Evolutionary conservation across 2,113 vertebrate genomes (phyloP).

Genomic region (Forbesichthys papilliferus): DNA sequence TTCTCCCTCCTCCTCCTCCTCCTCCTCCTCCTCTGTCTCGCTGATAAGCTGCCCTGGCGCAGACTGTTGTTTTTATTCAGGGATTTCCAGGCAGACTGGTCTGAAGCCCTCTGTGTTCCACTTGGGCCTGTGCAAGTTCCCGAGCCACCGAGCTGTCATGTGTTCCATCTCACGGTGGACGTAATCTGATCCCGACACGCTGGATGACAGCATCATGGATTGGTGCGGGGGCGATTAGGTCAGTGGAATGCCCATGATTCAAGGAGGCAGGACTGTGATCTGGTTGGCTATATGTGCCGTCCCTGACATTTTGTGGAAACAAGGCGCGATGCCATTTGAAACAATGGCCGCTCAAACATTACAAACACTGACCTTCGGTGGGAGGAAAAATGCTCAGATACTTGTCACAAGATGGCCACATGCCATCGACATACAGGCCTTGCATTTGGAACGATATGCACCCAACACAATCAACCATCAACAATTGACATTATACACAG

Average conservation of each 20-base stretch:
- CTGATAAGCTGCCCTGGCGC: conserved; percentile 28
- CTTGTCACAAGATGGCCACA: conserved; percentile 44
- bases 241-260: conserved; percentile 53
- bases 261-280: conserved; percentile 37
- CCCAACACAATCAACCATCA: background rate
- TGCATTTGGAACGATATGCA: conserved; percentile 42
- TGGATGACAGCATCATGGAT: conserved; percentile 18
- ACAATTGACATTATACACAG: too few species aligned
- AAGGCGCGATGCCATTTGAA: conserved; percentile 56
- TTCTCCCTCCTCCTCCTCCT: background rate
- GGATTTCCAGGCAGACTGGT: conserved; percentile 14
- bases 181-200: conserved; percentile 42
- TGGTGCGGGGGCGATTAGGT: conserved; percentile 36
- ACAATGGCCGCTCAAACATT: conserved; percentile 51
- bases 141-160: conserved; percentile 27
- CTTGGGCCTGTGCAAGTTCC: conserved; percentile 21
- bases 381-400: conserved; percentile 48
- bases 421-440: conserved; percentile 60
- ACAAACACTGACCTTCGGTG: conserved; percentile 55
- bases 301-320: conserved; percentile 61
- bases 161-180: conserved; percentile 33
- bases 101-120: conserved; percentile 7
- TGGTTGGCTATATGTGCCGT: conserved; percentile 48
- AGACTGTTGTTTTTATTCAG: conserved; percentile 30
- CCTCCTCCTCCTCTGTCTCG: background rate